Percentiles rank a stretch among this genome's conserved stretches.
Conservation (phyloP, 2,888 invertebrate species). For the Pasiphila rectangulata region DNA sequence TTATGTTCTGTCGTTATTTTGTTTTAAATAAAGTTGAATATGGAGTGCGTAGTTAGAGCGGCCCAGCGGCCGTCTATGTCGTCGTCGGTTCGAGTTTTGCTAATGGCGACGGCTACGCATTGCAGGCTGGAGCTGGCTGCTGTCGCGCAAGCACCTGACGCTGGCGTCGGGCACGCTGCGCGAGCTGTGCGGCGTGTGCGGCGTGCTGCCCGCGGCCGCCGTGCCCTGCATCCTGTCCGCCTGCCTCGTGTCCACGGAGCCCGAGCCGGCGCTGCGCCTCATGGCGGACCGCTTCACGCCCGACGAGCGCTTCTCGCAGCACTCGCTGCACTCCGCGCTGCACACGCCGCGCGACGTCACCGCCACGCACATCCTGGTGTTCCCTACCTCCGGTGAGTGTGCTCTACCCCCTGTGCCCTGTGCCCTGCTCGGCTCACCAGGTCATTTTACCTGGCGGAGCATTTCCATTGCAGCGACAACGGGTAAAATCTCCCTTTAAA, state of each 20-base stretch:
- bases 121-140: conserved; percentile 95
- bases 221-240: conserved; percentile 97
- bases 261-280: conserved; percentile 91
- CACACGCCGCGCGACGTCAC: conserved; percentile 98
- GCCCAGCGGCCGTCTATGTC: no score
- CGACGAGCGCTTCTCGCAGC: conserved; percentile 94
- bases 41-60: background rate
- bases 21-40: background rate
- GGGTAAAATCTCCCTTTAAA: no score
- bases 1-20: no score
- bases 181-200: conserved; percentile 95
- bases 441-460: no score
- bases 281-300: conserved; percentile 98
- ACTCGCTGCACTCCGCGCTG: conserved; percentile 92
- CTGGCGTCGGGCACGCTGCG: conserved; percentile 93
- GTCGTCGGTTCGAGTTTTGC: no score
- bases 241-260: conserved; percentile 97
- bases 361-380: conserved; percentile 98
- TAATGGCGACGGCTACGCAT: no score
- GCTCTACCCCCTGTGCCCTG: background rate
- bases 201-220: conserved; percentile 88
- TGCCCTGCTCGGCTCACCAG: no score
- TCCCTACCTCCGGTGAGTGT: conserved; percentile 90
- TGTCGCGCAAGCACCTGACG: conserved; percentile 94
- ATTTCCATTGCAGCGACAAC: no score